Evolutionary conservation across 2,113 vertebrate genomes (phyloP), one percentile per base, ranked within the genome.

Genomic region (Murina feae): DNA sequence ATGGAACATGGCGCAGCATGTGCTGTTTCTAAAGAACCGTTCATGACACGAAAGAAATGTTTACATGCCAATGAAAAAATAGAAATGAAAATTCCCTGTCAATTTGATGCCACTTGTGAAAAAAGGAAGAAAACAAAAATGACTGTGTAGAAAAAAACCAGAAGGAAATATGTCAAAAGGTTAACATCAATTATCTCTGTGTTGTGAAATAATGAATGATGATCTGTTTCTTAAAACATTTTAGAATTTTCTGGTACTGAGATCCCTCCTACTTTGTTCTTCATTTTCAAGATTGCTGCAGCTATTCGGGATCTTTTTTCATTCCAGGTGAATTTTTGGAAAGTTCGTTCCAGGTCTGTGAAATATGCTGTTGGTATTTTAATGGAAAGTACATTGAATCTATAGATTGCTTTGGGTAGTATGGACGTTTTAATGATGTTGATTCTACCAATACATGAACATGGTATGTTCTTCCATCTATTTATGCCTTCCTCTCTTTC

Each of bases 1-100:
- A 30, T 25, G 66, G 32, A 21, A 65, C 0, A 16, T 2, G 0
- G 9, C 3, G 6, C 23, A 4, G 79, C 32, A 5, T 3, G 17
- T 30, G 1, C 25, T 18, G 12, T 35, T 69, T 72, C 68, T 32
- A 7, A 91, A 93, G 18, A 51, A 74, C 0, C 7, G 9, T 17
- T 23, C 72, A 74, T 1, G 55, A 91, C 42, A 78, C 1, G 9
- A 25, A 72, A 72, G 78, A 91, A 32, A 74, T 35, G 83, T 4
- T 72, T 58, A 49, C 7, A 28, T 14, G 42, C 14, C 49, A 55
- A 37, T 18, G 13, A 63, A 51, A 30, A 32, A 35, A 23, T 18
- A 32, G 32, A 71, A 53, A 80, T 44, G 80, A 86, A 86, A 80
- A 60, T 23, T 11, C 5, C 16, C 23, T 68, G 37, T 79, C 14